Evolutionary conservation across 2,888 invertebrate genomes (phyloP).

Genomic region (Luffia ferchaultella): DNA sequence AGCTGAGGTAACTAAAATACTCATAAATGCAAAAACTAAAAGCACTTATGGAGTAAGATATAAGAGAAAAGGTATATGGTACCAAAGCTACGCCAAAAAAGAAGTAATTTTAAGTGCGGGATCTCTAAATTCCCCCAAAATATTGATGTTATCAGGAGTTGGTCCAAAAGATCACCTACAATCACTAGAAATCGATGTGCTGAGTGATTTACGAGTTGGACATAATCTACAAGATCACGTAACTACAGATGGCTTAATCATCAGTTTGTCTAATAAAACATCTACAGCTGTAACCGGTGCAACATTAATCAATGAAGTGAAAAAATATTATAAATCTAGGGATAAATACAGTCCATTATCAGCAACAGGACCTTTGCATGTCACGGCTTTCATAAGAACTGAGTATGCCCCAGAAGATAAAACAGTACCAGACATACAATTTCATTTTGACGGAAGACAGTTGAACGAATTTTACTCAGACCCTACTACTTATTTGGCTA

Average conservation of each 20-base stretch:
- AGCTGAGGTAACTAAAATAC: constrained; percentile 59
- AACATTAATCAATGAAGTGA: constrained; percentile 38
- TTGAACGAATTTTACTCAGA: constrained; percentile 59
- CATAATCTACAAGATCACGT: constrained; percentile 71
- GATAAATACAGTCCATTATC: constrained; percentile 53
- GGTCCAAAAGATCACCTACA: constrained; percentile 47
- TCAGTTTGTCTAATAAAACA: constrained; percentile 57
- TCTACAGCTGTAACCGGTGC: constrained; percentile 41
- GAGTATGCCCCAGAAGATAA: constrained; percentile 27
- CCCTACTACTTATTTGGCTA: constrained; percentile 51
- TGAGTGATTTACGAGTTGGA: constrained; percentile 68
- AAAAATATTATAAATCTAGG: constrained; percentile 35
- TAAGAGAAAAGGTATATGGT: constrained; percentile 18
- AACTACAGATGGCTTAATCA: constrained; percentile 47
- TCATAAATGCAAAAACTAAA: constrained; percentile 52
- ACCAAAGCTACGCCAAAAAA: constrained; percentile 35
- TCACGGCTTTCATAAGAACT: constrained; percentile 65
- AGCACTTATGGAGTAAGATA: constrained; percentile 37
- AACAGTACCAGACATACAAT: constrained; percentile 70
- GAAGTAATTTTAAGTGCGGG: constrained; percentile 59
- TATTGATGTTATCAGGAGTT: constrained; percentile 63
- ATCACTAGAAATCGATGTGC: constrained; percentile 36
- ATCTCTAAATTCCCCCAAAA: constrained; percentile 48
- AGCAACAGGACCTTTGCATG: constrained; percentile 58
- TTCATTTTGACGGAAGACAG: constrained; percentile 56